Conservation (phyloP, 1,140 invertebrate genomes). For the Drosophila tropicalis region DNA sequence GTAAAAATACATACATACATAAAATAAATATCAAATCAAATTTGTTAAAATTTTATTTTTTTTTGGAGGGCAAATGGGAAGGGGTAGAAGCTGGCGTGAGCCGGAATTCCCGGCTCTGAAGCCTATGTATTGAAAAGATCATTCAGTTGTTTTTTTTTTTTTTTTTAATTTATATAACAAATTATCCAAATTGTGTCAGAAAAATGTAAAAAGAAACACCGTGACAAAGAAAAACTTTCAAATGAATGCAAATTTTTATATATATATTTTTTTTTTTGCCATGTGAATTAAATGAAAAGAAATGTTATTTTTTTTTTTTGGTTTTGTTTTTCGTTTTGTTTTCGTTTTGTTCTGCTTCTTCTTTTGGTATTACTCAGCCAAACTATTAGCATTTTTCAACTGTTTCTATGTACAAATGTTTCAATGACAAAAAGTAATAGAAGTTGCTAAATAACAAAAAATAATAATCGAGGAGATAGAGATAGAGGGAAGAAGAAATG, state of each 20-base stretch:
- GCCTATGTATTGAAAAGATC: background rate
- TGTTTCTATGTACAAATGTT: constrained; percentile 4
- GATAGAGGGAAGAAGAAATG: background rate
- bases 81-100: no score
- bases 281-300: constrained; percentile 50
- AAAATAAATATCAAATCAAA: no score
- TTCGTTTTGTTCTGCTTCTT: background rate
- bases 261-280: no score
- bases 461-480: background rate
- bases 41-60: no score
- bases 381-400: constrained; percentile 14
- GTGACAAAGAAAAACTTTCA: constrained; percentile 6
- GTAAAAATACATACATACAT: no score
- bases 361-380: constrained; percentile 10
- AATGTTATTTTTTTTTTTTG: constrained; percentile 53
- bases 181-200: constrained; percentile 5
- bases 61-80: no score
- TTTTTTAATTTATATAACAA: constrained; percentile 5
- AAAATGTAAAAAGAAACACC: background rate
- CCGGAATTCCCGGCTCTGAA: no score
- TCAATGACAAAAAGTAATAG: constrained; percentile 9
- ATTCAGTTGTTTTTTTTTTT: background rate
- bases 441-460: constrained; percentile 11
- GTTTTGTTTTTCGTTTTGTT: no score
- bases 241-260: constrained; percentile 13